Evolutionary conservation across 2,797 vertebrate species (phyloP).

Genomic region (Serranus cabrilla): DNA sequence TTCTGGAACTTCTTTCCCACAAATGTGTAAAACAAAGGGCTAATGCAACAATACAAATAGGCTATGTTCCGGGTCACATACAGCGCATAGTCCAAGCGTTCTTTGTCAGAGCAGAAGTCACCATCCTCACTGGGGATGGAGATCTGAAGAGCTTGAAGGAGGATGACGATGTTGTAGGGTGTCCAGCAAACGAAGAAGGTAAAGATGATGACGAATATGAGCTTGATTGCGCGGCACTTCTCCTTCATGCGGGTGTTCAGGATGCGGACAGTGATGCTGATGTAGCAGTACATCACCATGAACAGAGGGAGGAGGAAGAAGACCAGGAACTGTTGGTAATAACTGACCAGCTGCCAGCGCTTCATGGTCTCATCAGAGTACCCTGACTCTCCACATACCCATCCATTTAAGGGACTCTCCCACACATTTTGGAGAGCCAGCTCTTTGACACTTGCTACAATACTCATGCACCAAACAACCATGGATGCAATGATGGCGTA

Average conservation of each 20-base stretch:
- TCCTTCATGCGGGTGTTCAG: slow-evolving; percentile 81
- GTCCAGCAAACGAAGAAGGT: slow-evolving; percentile 88
- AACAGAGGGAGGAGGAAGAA: slow-evolving; percentile 85
- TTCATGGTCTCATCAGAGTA: slow-evolving; percentile 45
- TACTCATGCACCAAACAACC: slow-evolving; percentile 81
- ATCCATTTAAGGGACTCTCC: accelerated
- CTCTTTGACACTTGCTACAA: slow-evolving; percentile 84
- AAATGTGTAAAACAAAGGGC: slow-evolving; percentile 88
- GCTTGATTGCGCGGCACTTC: slow-evolving; percentile 84
- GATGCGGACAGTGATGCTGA: slow-evolving; percentile 82
- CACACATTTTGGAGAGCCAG: slow-evolving; percentile 77
- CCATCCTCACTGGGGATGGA: accelerated
- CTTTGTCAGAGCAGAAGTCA: accelerated
- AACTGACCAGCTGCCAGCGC: slow-evolving; percentile 78
- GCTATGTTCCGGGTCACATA: slow-evolving; percentile 85
- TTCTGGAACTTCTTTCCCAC: slow-evolving; percentile 88
- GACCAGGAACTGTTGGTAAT: slow-evolving; percentile 85
- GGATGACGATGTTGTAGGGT: slow-evolving; percentile 84
- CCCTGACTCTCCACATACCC: slow-evolving; percentile 81
- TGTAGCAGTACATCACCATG: slow-evolving; percentile 86
- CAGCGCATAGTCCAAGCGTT: slow-evolving; percentile 74
- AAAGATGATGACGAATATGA: slow-evolving; percentile 86
- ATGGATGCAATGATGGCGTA: slow-evolving; percentile 77
- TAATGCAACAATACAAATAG: slow-evolving; percentile 87
- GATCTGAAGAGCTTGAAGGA: slow-evolving; percentile 71